Evolutionary conservation across 2,797 vertebrate genomes (phyloP), one percentile per base, ranked within the genome.

Genomic region (Pseudomugil gertrudae): DNA sequence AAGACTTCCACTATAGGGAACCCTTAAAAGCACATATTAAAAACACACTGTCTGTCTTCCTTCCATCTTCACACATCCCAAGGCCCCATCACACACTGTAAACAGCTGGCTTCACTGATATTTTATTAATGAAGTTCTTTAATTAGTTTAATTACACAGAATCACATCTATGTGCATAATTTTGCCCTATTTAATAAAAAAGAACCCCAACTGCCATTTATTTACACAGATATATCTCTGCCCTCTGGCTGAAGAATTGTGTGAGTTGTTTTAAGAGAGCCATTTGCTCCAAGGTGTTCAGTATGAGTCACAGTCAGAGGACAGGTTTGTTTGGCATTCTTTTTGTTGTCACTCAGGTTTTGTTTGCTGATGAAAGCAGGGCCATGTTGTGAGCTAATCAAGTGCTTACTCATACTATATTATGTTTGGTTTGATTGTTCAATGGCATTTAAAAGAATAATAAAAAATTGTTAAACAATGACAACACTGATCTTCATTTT

Each of bases 111-210:
- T 87, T 87, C 80, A 74, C 80, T 92, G 88, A 95, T 94, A 94
- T 94, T 93, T 95, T 94, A 94, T 94, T 95, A 93, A 95, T 94
- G 93, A 87, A 91, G 85, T 91, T 92, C 90, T 94, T 94, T 94
- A 94, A 95, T 94, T 94, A 94, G 93, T 94, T 94, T 94, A 93
- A 94, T 94, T 94, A 94, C 87, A 64, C 81, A 88, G 89, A 90
- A 91, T 83, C 81, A 71, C 60, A 66, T 90, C 87, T 93, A 92
- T 92, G 89, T 93, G 92, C 90, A 94, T 93, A 94, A 92, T 92
- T 93, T 89, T 74, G 78, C 64, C 80, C 66, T 83, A 69, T 92
- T 92, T 93, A 92, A 93, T 92, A 77, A 89, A 90, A 87, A 89
- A 91, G 79, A 86, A 84, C 87, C 87, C 79, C 88, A 87, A 90